phyloP scores from a whole-genome alignment of 2,797 vertebrate species.

The Tokudaia muenninki region DNA sequence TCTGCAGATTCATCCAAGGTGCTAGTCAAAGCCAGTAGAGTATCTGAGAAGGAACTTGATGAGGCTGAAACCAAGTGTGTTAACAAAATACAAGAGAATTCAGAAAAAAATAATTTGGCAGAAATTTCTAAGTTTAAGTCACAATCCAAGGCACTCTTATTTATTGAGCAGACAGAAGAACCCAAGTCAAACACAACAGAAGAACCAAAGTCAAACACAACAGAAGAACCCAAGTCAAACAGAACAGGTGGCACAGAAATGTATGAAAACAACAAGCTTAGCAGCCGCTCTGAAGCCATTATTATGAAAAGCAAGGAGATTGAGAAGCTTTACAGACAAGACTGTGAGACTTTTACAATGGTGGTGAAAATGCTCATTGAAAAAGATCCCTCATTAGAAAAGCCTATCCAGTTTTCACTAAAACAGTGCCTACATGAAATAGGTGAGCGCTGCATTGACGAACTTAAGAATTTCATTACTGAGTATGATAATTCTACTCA shows the following conservation, averaged over 20 bases:
- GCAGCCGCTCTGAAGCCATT: slow-evolving; percentile 89
- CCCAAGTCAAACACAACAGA: slow-evolving; percentile 80
- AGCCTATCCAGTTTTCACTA: slow-evolving; percentile 92
- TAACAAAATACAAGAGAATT: too few species aligned
- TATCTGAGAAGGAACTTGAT: slow-evolving; percentile 87
- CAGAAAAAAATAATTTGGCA: slow-evolving; percentile 84
- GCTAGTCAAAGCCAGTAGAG: slow-evolving; percentile 87
- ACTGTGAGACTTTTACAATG: slow-evolving; percentile 96
- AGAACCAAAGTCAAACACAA: slow-evolving; percentile 83
- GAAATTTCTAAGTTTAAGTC: slow-evolving; percentile 87
- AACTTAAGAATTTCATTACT: slow-evolving; percentile 80
- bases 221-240: slow-evolving; percentile 85
- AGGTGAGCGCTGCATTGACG: slow-evolving; percentile 93
- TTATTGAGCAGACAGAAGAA: slow-evolving; percentile 86
- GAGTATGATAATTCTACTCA: slow-evolving; percentile 91
- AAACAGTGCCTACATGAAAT: slow-evolving; percentile 94
- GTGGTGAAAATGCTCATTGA: slow-evolving; percentile 97
- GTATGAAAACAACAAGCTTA: slow-evolving; percentile 85
- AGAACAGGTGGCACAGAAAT: slow-evolving; percentile 79
- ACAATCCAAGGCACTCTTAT: slow-evolving; percentile 84
- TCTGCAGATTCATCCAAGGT: slow-evolving; percentile 54
- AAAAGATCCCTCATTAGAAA: slow-evolving; percentile 94
- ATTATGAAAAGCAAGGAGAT: slow-evolving; percentile 90
- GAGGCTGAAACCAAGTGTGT: slow-evolving; percentile 88
- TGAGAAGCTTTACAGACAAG: slow-evolving; percentile 94